Base-by-base conservation (phyloP, 2,797 vertebrate genomes). In the Cynodonichthys magdalenae region DNA sequence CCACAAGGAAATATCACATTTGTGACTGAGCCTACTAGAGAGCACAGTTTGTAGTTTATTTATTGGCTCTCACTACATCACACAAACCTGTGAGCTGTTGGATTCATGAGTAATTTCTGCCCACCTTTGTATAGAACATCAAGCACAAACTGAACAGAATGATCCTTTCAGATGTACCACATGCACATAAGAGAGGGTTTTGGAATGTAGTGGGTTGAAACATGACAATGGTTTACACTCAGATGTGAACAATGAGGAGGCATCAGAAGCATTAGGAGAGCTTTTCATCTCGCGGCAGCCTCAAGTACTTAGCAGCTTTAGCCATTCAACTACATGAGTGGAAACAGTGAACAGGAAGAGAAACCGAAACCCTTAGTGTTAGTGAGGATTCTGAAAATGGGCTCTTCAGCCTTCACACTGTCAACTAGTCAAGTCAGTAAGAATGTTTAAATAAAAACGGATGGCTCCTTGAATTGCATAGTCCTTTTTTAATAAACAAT, bases 341-440 rank as follows among this genome's bases (percentile, higher is more conserved):
- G 24, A 46, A 62, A 29, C 63, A 59, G 53, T 69, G 34, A 50
- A 41, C 61, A 64, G 61, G 59, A 82, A 56, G 65, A 62, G 75
- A 78, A 68, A 81, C 77, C 75, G 53, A 59, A 50, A 60, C 59
- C 47, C 34, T 69, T 12, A 48, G 44, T n/a, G 29, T 79, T 53
- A 70, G 51, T 71, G 58, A 75, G 75, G 66, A 55, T 20, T 65
- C 47, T 47, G 44, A 52, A 51, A 65, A 71, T 49, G 53, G 59
- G 69, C 64, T 72, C 72, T 82, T 85, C 81, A 85, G 82, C 74
- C 79, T 78, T 80, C 77, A 78, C 74, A 49, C 62, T 77, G 71
- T 74, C 72, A 66, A 39, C 74, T 69, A 76, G 31, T 54, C 65
- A 61, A 44, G 53, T 74, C 58, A 74, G 49, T 50, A 15, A 53